phyloP scores from a whole-genome alignment of 1,140 invertebrate genomes.

The Eupeodes corollae region DNA sequence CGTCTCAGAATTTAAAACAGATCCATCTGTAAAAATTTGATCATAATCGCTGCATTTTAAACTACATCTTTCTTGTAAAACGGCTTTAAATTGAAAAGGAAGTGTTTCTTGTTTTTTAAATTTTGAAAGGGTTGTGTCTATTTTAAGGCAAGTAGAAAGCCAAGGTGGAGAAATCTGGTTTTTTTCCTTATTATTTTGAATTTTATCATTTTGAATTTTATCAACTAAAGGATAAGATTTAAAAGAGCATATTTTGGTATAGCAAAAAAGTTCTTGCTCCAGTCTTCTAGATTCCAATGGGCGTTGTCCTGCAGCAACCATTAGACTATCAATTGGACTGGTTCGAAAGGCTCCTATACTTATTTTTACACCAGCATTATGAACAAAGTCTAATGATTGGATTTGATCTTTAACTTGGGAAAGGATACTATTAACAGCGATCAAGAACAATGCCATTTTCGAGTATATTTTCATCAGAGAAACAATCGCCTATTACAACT shows the following conservation, averaged over 20 bases:
- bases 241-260: neutral
- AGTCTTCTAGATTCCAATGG: neutral
- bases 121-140: neutral
- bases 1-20: neutral
- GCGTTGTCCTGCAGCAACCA: slow-evolving; percentile 6
- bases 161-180: neutral
- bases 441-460: slow-evolving; percentile 3
- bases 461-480: slow-evolving; percentile 1
- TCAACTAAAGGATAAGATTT: neutral
- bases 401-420: neutral
- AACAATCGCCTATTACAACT: slow-evolving; percentile 1
- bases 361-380: slow-evolving; percentile 3
- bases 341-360: slow-evolving; percentile 4
- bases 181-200: neutral
- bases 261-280: neutral
- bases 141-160: neutral
- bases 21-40: neutral
- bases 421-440: neutral
- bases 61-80: neutral
- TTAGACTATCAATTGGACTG: slow-evolving; percentile 1
- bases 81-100: neutral
- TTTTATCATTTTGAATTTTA: neutral
- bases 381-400: slow-evolving; percentile 4
- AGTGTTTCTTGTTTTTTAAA: neutral
- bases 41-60: neutral